Evolutionary conservation across 2,797 vertebrate species (phyloP), one percentile per base, ranked within the genome.

Genomic region (Clangula hyemalis): DNA sequence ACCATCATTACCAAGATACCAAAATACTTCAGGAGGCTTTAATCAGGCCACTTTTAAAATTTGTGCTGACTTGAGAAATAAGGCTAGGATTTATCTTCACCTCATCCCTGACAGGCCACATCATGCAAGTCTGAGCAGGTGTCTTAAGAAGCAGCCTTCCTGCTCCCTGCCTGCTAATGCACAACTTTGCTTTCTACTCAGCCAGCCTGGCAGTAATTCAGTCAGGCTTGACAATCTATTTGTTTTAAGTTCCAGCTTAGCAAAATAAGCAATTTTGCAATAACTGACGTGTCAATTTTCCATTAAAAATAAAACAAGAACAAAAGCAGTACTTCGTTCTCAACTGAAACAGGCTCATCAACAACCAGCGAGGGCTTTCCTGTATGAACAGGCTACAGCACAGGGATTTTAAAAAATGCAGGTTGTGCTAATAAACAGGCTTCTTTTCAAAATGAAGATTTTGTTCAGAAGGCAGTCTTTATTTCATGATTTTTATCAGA

Each of bases 291-390:
- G 94, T 79, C 65, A 79, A 72, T 76, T 92, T 88, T 95, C 87
- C 91, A 95, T 92, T 68, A 78, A 92, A 97, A 95, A 92, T 72
- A 79, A 86, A 91, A 45, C 8, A 69, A 60, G 80, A 69, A 84
- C 58, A 91, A 88, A 91, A 85, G 13, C 3, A 17, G 66, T 30
- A 30, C 64, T 76, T 80, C 83, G 73, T 88, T 82, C 75, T 88
- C 62, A 65, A 32, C 53, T 54, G 86, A 82, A 86, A 80, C 11
- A 38, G 89, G 58, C 61, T 90, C 49, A 92, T 54, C 60, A 58
- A 54, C 54, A 86, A 64, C 13, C 65, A 88, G 43, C 10, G 47
- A 79, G 41, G 14, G 76, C 83, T 77, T 34, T 72, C 87, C 65
- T 91, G 77, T 53, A 65, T 85, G 86, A 93, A 82, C 77, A 60